Percentiles rank a stretch among this genome's conserved stretches.
Evolutionary conservation across 2,888 invertebrate species (phyloP).

Genomic region (Lottia scabra): DNA sequence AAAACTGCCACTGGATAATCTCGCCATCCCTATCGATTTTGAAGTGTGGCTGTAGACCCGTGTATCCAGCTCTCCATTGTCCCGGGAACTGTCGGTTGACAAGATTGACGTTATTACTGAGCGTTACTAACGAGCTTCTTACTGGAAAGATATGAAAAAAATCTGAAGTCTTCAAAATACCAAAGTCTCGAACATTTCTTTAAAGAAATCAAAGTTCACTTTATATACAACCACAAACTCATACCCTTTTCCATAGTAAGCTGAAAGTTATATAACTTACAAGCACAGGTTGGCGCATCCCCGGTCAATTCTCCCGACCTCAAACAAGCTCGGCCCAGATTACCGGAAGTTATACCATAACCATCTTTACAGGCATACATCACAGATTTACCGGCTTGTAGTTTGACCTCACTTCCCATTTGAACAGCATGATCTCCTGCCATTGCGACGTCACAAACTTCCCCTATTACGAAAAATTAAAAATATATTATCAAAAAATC

Average conservation of each 20-base stretch:
- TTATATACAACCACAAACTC: too few species aligned
- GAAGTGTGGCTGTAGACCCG: conserved; percentile 3
- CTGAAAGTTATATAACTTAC: conserved; percentile 13
- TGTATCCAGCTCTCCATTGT: neutral
- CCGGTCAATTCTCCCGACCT: conserved; percentile 28
- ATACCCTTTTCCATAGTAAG: too few species aligned
- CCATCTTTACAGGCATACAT: conserved; percentile 28
- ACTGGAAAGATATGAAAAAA: neutral
- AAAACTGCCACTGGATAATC: conserved; percentile 38
- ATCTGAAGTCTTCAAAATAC: too few species aligned
- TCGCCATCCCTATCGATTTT: conserved; percentile 25
- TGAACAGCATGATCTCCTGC: neutral
- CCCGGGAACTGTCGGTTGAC: neutral
- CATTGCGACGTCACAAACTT: neutral
- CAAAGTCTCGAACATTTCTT: too few species aligned
- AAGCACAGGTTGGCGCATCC: conserved; percentile 26
- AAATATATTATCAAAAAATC: neutral
- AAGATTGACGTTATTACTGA: neutral
- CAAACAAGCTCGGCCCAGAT: conserved; percentile 31
- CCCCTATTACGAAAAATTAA: neutral
- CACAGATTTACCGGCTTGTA: conserved; percentile 26
- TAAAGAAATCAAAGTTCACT: too few species aligned
- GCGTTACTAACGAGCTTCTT: neutral
- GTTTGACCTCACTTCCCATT: neutral
- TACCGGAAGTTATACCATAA: conserved; percentile 23